These are phyloP conservation scores for Hydrochoerus hydrochaeris DNA, from an alignment of 2,113 vertebrate species.

Conservation along the genomic window DNA sequence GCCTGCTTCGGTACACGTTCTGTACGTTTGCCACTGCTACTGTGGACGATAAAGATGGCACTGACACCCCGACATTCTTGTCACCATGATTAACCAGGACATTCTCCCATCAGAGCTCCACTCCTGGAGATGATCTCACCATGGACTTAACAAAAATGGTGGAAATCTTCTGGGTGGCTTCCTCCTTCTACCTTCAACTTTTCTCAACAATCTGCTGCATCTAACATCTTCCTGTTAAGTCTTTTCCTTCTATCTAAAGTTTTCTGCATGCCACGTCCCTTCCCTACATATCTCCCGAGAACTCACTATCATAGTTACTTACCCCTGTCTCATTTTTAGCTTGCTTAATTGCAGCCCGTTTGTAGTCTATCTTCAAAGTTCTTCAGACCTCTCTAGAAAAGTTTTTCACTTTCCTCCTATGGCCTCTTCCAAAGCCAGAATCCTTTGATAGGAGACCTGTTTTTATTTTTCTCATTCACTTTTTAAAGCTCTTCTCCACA, in stretches of 20 bases:
- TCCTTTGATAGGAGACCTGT: background rate
- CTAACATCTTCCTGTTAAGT: background rate
- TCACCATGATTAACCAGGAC: background rate
- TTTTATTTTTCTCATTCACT: slow-evolving; percentile 36
- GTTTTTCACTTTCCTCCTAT: background rate
- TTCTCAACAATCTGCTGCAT: background rate
- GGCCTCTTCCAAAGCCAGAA: slow-evolving; percentile 3
- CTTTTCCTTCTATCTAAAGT: background rate
- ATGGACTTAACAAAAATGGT: background rate
- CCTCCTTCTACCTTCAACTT: background rate
- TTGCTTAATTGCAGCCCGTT: slow-evolving; percentile 11
- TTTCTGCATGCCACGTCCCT: background rate
- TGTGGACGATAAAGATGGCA: background rate
- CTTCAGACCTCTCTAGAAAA: background rate
- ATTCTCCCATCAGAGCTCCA: background rate
- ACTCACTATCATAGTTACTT: background rate
- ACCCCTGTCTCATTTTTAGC: background rate
- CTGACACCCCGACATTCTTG: background rate
- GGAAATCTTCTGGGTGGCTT: background rate
- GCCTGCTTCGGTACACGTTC: accelerated
- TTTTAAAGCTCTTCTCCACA: background rate
- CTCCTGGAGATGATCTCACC: background rate
- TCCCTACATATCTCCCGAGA: background rate
- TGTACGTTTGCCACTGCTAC: background rate
- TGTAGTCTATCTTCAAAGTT: slow-evolving; percentile 25